phyloP scores from a whole-genome alignment of 2,113 vertebrate species.

The Quiscalus mexicanus region DNA sequence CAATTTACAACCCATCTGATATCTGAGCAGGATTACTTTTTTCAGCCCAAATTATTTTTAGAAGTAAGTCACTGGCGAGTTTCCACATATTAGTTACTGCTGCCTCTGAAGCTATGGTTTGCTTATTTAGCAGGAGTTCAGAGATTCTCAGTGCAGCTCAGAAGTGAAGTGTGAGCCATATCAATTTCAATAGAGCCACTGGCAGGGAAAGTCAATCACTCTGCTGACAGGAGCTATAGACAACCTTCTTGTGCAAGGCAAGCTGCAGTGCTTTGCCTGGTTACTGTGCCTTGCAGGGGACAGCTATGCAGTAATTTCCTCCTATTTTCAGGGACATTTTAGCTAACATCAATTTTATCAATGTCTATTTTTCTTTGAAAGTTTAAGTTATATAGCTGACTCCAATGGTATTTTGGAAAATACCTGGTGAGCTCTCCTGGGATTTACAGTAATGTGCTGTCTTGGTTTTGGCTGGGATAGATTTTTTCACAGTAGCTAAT shows the following conservation, averaged over 20 bases:
- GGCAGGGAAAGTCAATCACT: background rate
- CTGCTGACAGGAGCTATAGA: conserved; percentile 1
- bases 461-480: background rate
- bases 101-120: background rate
- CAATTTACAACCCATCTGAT: background rate
- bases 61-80: background rate
- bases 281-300: background rate
- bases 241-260: background rate
- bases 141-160: background rate
- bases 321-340: background rate
- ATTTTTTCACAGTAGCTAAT: background rate
- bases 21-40: background rate
- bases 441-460: background rate
- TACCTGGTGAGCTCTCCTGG: background rate
- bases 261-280: background rate
- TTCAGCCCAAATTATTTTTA: background rate
- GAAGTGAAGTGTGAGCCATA: background rate
- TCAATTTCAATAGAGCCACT: background rate
- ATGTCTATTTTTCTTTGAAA: background rate
- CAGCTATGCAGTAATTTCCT: background rate
- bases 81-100: background rate
- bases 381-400: background rate
- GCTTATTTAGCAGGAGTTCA: background rate
- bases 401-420: background rate
- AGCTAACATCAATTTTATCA: background rate